phyloP scores from a whole-genome alignment of 1,140 invertebrate species.

The Rhyacophila brunnea region DNA sequence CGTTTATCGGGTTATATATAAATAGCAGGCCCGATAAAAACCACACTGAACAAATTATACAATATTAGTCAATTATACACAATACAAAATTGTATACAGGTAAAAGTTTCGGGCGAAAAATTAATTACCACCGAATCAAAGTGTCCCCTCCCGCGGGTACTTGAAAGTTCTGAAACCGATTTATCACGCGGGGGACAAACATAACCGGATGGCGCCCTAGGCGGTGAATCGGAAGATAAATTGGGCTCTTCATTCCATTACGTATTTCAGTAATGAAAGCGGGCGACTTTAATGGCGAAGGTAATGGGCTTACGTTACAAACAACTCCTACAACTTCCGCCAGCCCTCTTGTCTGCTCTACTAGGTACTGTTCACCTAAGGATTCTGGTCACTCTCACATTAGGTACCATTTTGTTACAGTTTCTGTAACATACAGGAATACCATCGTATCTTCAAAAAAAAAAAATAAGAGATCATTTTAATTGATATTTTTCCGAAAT shows the following conservation, averaged over 20 bases:
- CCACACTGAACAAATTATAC: no score
- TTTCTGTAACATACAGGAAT: no score
- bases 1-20: no score
- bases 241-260: constrained; percentile 30
- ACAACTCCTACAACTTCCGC: constrained; percentile 22
- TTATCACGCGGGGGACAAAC: constrained; percentile 21
- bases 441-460: no score
- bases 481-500: no score
- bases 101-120: not conserved
- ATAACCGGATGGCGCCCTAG: constrained; percentile 22
- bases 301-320: constrained; percentile 30
- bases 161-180: constrained; percentile 23
- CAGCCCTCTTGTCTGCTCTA: not conserved
- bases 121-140: constrained; percentile 7
- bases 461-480: no score
- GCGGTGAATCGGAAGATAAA: constrained; percentile 23
- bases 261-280: constrained; percentile 33
- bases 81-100: no score
- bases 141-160: not conserved
- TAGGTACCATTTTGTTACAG: no score
- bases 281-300: constrained; percentile 30
- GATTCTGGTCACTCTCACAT: no score
- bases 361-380: no score
- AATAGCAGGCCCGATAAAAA: no score
- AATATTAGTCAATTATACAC: no score